These are phyloP conservation scores for Petrolisthes cinctipes DNA, from an alignment of 2,888 invertebrate species.

Conservation along the genomic window DNA sequence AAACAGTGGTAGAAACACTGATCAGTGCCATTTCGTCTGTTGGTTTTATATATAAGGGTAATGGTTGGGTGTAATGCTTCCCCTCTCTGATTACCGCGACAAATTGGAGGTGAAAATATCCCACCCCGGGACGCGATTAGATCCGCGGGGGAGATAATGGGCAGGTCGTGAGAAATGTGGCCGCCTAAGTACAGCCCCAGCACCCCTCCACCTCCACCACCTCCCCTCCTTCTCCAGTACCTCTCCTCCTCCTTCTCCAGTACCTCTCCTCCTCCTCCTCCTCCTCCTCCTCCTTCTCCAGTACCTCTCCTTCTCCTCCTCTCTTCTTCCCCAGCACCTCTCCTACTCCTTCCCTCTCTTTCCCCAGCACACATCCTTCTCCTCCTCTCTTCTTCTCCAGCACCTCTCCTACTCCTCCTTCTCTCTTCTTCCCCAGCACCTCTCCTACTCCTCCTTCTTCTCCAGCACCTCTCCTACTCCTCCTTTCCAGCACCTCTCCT, in stretches of 20 bases:
- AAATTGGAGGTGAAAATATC: constrained; percentile 14
- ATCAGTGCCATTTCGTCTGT: background rate
- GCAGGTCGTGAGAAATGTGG: constrained; percentile 5
- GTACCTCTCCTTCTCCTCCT: background rate
- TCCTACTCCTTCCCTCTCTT: background rate
- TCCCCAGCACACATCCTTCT: no score
- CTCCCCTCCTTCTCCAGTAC: background rate
- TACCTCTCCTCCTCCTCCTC: background rate
- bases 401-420: no score
- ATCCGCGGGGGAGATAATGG: constrained; percentile 1
- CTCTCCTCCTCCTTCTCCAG: background rate
- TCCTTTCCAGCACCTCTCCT: background rate
- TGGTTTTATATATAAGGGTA: constrained; percentile 13
- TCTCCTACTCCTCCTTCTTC: no score
- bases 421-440: no score
- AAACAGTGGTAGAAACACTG: background rate
- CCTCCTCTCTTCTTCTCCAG: no score
- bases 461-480: background rate
- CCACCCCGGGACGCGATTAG: background rate
- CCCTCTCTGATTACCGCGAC: constrained; percentile 3
- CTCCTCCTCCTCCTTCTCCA: background rate
- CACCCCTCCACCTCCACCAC: background rate
- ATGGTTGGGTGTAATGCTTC: background rate
- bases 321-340: background rate
- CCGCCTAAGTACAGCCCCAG: background rate